Conservation (phyloP, 2,113 vertebrate genomes). For the Poeciliopsis prolifica region DNA sequence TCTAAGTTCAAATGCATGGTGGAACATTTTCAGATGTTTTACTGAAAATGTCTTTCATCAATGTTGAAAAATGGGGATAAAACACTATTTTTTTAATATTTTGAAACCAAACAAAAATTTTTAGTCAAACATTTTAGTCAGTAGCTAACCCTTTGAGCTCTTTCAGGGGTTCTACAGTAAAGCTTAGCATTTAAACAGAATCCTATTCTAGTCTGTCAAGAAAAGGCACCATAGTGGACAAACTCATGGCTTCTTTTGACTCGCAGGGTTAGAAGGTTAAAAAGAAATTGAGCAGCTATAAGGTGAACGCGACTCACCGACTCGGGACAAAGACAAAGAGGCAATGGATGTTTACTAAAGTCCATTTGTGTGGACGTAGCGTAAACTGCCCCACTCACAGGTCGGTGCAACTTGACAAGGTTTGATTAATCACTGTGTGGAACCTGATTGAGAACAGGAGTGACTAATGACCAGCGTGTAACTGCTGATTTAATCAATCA, state of each 20-base stretch:
- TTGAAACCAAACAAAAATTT: no score
- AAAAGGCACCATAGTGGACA: no score
- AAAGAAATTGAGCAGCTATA: slow-evolving; percentile 21
- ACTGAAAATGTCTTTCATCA: no score
- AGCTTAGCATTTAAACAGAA: no score
- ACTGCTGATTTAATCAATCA: slow-evolving; percentile 76
- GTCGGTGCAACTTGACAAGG: slow-evolving; percentile 56
- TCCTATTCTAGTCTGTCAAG: no score
- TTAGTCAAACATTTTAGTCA: no score
- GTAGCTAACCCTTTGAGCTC: no score
- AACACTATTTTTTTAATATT: no score
- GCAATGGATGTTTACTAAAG: slow-evolving; percentile 32
- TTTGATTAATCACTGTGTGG: slow-evolving; percentile 74
- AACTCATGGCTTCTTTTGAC: slow-evolving; percentile 37
- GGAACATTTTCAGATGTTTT: no score
- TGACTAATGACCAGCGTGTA: slow-evolving; percentile 69
- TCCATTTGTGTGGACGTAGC: slow-evolving; percentile 32
- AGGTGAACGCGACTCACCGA: slow-evolving; percentile 19
- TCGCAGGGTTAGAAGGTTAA: slow-evolving; percentile 31
- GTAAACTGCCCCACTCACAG: slow-evolving; percentile 49
- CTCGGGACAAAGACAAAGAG: slow-evolving; percentile 23
- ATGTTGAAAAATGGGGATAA: no score
- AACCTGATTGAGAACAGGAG: slow-evolving; percentile 64
- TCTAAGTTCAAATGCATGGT: no score
- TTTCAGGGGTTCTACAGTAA: no score